These are phyloP conservation scores for Agrenia bidenticulata DNA, from an alignment of 2,888 invertebrate genomes.

Conservation along the genomic window DNA sequence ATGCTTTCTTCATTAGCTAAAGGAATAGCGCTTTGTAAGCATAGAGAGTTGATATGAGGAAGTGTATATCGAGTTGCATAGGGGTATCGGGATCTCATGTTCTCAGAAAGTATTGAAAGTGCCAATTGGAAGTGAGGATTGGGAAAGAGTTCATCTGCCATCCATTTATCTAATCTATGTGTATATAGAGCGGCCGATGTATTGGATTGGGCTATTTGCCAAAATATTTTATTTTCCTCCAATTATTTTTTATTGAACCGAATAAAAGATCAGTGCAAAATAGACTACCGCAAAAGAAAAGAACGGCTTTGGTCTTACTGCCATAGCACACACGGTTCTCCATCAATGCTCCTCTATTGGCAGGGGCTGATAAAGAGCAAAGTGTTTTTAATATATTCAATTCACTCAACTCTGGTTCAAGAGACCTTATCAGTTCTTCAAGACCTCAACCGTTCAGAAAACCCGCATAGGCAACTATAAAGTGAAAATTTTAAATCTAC, in stretches of 20 bases:
- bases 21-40: no score
- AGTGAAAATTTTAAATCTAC: no score
- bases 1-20: no score
- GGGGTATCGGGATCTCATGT: not conserved
- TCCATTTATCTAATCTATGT: slow-evolving; percentile 23
- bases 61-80: not conserved
- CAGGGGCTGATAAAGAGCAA: no score
- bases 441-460: no score
- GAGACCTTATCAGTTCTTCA: no score
- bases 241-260: slow-evolving; percentile 51
- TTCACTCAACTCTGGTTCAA: no score
- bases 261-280: slow-evolving; percentile 45
- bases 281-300: slow-evolving; percentile 17
- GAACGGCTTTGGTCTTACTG: not conserved
- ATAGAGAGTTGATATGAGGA: not conserved
- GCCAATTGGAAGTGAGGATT: slow-evolving; percentile 10
- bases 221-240: slow-evolving; percentile 49
- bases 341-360: no score
- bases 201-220: slow-evolving; percentile 43
- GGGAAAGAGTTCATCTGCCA: slow-evolving; percentile 20
- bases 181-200: slow-evolving; percentile 7
- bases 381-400: no score
- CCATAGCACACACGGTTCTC: no score
- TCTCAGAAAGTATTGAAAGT: slow-evolving; percentile 17
- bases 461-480: no score